phyloP scores from a whole-genome alignment of 2,797 vertebrate species.

The Oreortyx pictus region DNA sequence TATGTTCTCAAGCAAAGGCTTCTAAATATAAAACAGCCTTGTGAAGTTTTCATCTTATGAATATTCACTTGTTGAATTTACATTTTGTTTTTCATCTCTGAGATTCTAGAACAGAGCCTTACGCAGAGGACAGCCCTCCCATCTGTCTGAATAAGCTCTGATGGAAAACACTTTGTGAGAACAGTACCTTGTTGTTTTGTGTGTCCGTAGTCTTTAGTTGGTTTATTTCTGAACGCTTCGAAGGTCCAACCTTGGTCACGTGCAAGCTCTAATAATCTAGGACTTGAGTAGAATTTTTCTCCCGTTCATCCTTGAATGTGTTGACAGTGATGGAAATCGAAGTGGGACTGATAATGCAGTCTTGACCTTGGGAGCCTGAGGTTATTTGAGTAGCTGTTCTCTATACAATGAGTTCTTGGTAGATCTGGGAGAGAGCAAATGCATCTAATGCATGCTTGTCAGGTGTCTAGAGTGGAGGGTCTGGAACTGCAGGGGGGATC shows the following conservation, averaged over 20 bases:
- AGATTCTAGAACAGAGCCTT: constrained; percentile 28
- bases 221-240: neutral
- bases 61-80: constrained; percentile 77
- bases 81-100: constrained; percentile 73
- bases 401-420: neutral
- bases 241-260: neutral
- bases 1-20: constrained; percentile 32
- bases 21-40: constrained; percentile 68
- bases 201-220: neutral
- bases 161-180: neutral
- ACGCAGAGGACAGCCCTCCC: constrained; percentile 46
- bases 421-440: neutral
- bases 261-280: neutral
- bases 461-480: neutral
- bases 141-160: constrained; percentile 52
- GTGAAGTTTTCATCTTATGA: constrained; percentile 70
- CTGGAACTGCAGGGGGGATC: neutral
- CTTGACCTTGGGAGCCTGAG: neutral
- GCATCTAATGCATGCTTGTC: neutral
- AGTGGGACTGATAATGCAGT: neutral
- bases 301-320: neutral
- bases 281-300: neutral
- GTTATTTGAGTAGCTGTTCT: neutral
- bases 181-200: neutral
- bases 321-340: neutral